phyloP scores from a whole-genome alignment of 2,113 vertebrate genomes.

The Myrmecophaga tridactyla region DNA sequence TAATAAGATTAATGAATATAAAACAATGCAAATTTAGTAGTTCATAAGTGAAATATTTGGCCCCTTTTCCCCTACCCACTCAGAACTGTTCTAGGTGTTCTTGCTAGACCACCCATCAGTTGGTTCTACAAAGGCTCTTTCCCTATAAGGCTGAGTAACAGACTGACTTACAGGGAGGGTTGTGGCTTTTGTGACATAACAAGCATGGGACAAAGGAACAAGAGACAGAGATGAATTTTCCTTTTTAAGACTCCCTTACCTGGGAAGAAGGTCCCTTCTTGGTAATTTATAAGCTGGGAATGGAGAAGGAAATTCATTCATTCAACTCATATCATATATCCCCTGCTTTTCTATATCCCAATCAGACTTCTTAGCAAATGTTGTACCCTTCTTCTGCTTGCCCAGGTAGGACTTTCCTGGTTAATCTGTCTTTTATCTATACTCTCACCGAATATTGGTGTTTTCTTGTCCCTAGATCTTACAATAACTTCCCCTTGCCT shows the following conservation, averaged over 20 bases:
- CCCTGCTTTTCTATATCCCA: neutral
- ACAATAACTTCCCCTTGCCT: neutral
- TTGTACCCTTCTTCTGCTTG: neutral
- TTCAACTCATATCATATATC: neutral
- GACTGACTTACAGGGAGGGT: neutral
- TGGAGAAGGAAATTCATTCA: neutral
- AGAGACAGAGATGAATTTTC: neutral
- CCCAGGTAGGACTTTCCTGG: neutral
- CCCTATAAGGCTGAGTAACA: neutral
- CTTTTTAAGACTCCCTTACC: neutral
- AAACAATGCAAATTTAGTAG: neutral
- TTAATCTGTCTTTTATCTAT: neutral
- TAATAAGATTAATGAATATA: neutral
- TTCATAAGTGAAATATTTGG: neutral
- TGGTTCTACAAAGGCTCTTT: neutral
- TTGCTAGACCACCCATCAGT: neutral
- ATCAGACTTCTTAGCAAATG: conserved; percentile 5
- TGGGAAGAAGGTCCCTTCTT: neutral
- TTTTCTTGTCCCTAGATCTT: neutral
- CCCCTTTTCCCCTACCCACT: neutral
- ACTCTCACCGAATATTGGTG: neutral
- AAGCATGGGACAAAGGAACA: neutral
- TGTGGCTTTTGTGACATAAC: neutral
- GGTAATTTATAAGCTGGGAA: neutral
- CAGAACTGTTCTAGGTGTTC: neutral